phyloP scores from a whole-genome alignment of 1,140 invertebrate genomes.

The Chironomus striatipennis region DNA sequence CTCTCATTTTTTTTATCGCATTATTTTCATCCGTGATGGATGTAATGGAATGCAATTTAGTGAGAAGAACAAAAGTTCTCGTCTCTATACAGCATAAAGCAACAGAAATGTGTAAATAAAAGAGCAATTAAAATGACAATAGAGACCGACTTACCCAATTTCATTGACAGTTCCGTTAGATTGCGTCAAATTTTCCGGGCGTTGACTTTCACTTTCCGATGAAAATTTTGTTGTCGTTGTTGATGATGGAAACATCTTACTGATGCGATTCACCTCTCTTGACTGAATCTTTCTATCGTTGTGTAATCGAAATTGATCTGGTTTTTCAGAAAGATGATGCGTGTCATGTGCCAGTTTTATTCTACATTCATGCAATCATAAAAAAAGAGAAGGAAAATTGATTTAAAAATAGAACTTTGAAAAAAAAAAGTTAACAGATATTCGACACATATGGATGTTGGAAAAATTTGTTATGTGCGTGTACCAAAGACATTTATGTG shows the following conservation, averaged over 20 bases:
- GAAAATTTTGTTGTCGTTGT: not conserved
- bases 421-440: not conserved
- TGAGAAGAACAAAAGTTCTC: slow-evolving; percentile 1
- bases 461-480: not conserved
- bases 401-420: not conserved
- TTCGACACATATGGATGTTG: not conserved
- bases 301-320: slow-evolving; percentile 25
- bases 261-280: slow-evolving; percentile 20
- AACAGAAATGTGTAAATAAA: not conserved
- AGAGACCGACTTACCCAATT: slow-evolving; percentile 15
- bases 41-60: not conserved
- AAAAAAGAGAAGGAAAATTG: not conserved
- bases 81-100: not conserved
- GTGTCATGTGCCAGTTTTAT: not conserved
- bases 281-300: slow-evolving; percentile 23
- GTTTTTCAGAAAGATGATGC: not conserved
- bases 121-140: slow-evolving; percentile 18
- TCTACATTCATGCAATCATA: not conserved
- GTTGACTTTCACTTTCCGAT: slow-evolving; percentile 12
- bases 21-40: not conserved
- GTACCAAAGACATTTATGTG: not conserved
- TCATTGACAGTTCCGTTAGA: slow-evolving; percentile 3
- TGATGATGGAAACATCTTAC: slow-evolving; percentile 20
- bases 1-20: slow-evolving; percentile 1
- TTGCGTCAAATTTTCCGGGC: slow-evolving; percentile 19